Evolutionary conservation across 2,888 invertebrate genomes (phyloP).

Genomic region (Latrodectus elegans): DNA sequence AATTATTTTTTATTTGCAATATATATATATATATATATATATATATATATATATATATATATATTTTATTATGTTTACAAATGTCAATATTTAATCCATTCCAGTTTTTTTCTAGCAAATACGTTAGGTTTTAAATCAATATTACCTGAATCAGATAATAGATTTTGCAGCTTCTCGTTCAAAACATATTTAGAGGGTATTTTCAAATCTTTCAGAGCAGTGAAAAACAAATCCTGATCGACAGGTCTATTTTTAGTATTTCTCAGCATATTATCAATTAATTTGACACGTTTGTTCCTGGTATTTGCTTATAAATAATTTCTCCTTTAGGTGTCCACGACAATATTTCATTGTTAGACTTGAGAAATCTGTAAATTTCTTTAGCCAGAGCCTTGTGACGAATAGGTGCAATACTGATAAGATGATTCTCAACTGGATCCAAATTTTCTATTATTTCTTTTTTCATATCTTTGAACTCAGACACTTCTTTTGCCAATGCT

Average conservation of each 20-base stretch:
- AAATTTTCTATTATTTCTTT: neutral
- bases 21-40: too few species aligned
- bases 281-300: neutral
- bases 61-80: neutral
- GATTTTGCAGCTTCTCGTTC: neutral
- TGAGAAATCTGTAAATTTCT: neutral
- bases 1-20: neutral
- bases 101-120: neutral
- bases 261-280: neutral
- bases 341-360: neutral
- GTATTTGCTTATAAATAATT: neutral
- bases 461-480: neutral
- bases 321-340: neutral
- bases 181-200: neutral
- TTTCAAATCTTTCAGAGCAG: neutral
- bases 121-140: neutral
- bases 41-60: too few species aligned
- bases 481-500: neutral
- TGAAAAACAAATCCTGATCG: neutral
- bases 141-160: neutral
- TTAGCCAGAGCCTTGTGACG: neutral
- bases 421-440: neutral
- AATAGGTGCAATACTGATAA: neutral
- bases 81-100: neutral
- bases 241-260: neutral